A percentile compares a stretch with the other conserved stretches of the same genome.
Evolutionary conservation across 2,113 vertebrate genomes (phyloP).

Genomic region (Tetrax tetrax): DNA sequence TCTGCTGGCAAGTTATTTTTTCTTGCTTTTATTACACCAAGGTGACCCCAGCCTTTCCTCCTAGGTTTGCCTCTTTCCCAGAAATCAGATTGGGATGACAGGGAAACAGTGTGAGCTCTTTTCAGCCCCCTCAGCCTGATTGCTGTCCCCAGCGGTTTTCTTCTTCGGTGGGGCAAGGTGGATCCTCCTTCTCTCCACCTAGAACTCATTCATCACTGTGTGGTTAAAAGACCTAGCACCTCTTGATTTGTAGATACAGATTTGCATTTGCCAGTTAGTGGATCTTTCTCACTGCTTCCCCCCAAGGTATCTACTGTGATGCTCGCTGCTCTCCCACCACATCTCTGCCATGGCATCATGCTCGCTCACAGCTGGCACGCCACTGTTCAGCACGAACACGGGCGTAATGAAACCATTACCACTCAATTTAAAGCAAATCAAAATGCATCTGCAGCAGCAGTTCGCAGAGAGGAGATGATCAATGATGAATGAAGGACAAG

Average conservation of each 20-base stretch:
- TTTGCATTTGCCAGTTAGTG: neutral
- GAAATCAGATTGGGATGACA: neutral
- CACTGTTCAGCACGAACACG: neutral
- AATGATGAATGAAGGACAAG: conserved; percentile 21
- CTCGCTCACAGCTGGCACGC: neutral
- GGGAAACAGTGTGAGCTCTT: neutral
- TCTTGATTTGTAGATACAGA: neutral
- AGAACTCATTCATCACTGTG: neutral
- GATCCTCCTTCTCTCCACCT: neutral
- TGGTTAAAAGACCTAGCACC: neutral
- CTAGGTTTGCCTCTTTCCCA: neutral
- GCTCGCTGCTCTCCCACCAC: neutral
- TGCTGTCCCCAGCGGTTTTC: neutral
- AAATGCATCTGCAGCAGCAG: conserved; percentile 25
- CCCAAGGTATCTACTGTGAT: neutral
- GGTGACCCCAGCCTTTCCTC: neutral
- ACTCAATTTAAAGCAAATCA: conserved; percentile 50
- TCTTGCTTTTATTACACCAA: neutral
- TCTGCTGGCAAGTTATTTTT: neutral
- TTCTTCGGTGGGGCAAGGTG: neutral
- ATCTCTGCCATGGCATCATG: neutral
- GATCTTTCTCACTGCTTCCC: neutral
- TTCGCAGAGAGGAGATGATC: conserved; percentile 22
- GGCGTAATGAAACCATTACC: conserved; percentile 20
- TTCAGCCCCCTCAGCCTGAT: neutral